Evolutionary conservation across 2,797 vertebrate genomes (phyloP), one percentile per base, ranked within the genome.

Genomic region (Phataginus tricuspis): DNA sequence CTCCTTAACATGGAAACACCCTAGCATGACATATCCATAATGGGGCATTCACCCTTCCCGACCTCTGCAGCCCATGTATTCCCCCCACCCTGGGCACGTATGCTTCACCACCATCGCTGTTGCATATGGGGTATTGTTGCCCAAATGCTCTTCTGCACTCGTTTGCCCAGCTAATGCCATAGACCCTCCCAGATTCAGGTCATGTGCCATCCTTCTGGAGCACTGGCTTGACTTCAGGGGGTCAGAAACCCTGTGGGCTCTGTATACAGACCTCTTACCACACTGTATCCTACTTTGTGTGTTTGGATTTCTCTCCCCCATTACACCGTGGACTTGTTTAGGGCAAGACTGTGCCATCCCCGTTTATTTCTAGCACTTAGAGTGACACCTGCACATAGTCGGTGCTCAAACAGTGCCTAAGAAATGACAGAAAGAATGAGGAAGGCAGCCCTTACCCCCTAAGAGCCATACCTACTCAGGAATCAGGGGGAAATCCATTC

Each of bases 11-110:
- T 4, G 7, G 68, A 39, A n/a, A 7, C 23, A 2, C 8, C 37
- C 4, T 7, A 31, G 42, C 15, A n/a, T 0, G 5, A 8, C 3
- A 0, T 3, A 12, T 4, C 29, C 3, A 0, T 0, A 57, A 51
- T 31, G 4, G 5, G 51, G 23, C 42, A 15, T 3, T 27, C 19
- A 57, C 1, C 15, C 53, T 8, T 23, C 42, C 37, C 61, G 31
- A 14, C 42, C 34, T 55, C 34, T 66, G 23, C 21, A 34, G 6
- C 23, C 16, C 23, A 49, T 1, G 1, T 15, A 27, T 4, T 31
- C 14, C 2, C 39, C 31, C 39, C 39, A 37, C 25, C 4, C 37
- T 4, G 27, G 0, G 29, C 45, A 42, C 16, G 1, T 0, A 0
- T 7, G 7, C 37, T 23, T 1, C 2, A 10, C 39, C 42, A 27